Evolutionary conservation across 2,113 vertebrate species (phyloP).

Genomic region (Circaetus cinerascens): DNA sequence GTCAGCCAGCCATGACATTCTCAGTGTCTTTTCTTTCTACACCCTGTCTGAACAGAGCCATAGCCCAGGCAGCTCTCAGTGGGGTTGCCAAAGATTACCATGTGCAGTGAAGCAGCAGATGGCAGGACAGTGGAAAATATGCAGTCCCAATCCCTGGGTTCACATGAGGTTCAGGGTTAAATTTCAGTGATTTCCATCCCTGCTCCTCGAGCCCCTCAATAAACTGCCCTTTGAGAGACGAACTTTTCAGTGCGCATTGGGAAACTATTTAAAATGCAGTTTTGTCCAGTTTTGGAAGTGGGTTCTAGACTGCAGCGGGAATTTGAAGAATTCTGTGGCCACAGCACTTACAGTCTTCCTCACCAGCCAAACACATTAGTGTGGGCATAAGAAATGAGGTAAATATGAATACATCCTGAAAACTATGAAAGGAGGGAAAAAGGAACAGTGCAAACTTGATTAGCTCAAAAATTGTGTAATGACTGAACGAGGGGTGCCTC

Average conservation of each 20-base stretch:
- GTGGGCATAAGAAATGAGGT: not conserved
- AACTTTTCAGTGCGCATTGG: not conserved
- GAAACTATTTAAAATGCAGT: not conserved
- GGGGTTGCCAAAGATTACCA: slow-evolving; percentile 73
- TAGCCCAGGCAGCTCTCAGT: slow-evolving; percentile 71
- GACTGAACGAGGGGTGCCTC: not conserved
- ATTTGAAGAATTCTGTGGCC: not conserved
- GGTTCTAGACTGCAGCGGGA: slow-evolving; percentile 6
- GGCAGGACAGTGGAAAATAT: slow-evolving; percentile 64
- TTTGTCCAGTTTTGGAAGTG: not conserved
- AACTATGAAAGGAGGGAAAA: not conserved
- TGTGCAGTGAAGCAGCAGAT: slow-evolving; percentile 62
- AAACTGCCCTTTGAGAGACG: not conserved
- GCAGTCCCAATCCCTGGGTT: slow-evolving; percentile 60
- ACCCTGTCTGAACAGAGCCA: slow-evolving; percentile 74
- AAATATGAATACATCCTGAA: not conserved
- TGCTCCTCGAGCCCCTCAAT: not conserved
- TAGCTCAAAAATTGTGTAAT: not conserved
- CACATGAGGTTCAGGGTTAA: slow-evolving; percentile 73
- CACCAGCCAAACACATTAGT: not conserved
- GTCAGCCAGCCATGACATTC: slow-evolving; percentile 78
- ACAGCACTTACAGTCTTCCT: not conserved
- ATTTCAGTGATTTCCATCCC: slow-evolving; percentile 49
- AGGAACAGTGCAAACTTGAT: not conserved
- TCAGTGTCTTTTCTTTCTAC: slow-evolving; percentile 77